These are phyloP conservation scores for Gymnorhina tibicen DNA, from an alignment of 2,113 vertebrate genomes.

Conservation along the genomic window DNA sequence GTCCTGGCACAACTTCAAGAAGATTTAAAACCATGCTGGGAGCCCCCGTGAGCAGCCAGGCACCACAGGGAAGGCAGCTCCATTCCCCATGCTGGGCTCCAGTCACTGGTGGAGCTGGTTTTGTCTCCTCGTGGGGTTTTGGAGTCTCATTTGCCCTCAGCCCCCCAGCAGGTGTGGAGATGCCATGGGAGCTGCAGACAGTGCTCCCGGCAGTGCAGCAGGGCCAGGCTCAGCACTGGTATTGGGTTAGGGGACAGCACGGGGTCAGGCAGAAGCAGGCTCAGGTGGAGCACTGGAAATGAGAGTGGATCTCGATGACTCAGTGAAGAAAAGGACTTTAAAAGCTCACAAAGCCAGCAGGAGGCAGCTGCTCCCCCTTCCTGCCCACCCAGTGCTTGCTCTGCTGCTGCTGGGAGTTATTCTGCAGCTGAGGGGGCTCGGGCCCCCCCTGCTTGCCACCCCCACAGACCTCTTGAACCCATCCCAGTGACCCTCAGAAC, in stretches of 20 bases:
- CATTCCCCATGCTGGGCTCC: rapidly evolving
- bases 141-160: not conserved
- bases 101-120: rapidly evolving
- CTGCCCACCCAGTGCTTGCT: rapidly evolving
- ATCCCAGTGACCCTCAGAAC: not conserved
- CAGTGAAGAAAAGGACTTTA: not conserved
- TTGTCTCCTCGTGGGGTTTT: not conserved
- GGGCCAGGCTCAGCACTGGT: not conserved
- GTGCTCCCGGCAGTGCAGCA: not conserved
- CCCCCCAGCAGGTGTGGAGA: not conserved
- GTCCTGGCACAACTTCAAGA: rapidly evolving
- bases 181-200: not conserved
- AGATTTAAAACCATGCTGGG: too few species aligned
- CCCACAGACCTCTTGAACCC: not conserved
- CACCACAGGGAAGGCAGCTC: not conserved
- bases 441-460: rapidly evolving
- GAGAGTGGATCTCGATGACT: not conserved
- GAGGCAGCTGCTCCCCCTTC: not conserved
- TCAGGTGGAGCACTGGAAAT: not conserved
- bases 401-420: not conserved
- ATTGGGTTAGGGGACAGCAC: rapidly evolving
- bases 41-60: not conserved
- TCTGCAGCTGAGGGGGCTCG: rapidly evolving
- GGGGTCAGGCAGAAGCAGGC: not conserved
- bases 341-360: not conserved